A percentile compares a stretch with the other conserved stretches of the same genome.
Evolutionary conservation across 2,797 vertebrate species (phyloP).

Genomic region (Falco naumanni): DNA sequence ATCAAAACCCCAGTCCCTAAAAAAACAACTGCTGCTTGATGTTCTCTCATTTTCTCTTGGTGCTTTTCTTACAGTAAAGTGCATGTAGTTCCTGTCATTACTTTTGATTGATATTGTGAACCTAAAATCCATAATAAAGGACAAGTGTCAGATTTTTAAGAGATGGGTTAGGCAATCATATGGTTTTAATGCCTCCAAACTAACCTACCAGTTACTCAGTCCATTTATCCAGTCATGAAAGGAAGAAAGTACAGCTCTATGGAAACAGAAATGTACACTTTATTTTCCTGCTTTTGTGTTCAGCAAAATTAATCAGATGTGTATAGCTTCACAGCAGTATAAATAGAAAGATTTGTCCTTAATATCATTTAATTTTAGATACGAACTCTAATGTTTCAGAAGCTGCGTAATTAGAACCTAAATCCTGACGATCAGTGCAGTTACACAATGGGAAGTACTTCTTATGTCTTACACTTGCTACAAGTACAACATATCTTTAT

Average conservation of each 20-base stretch:
- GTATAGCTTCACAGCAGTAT: neutral
- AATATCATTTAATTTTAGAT: neutral
- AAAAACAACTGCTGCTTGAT: neutral
- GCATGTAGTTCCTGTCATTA: neutral
- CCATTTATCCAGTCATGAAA: neutral
- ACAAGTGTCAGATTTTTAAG: neutral
- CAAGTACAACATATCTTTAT: neutral
- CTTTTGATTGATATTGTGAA: neutral
- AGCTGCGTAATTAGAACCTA: conserved; percentile 8
- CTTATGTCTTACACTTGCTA: neutral
- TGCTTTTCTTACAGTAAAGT: neutral
- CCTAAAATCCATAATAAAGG: neutral
- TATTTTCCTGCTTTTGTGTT: neutral
- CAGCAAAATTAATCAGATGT: neutral
- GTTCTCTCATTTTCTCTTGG: neutral
- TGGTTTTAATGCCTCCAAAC: neutral
- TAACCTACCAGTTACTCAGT: neutral
- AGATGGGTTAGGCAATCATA: neutral
- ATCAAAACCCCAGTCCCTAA: neutral
- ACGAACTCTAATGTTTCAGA: neutral
- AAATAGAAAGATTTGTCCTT: neutral
- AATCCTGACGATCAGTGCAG: neutral
- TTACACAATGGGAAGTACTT: conserved; percentile 1
- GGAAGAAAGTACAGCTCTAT: neutral
- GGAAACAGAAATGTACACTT: neutral